Evolutionary conservation across 2,797 vertebrate species (phyloP).

Genomic region (Enteromius treurensis): DNA sequence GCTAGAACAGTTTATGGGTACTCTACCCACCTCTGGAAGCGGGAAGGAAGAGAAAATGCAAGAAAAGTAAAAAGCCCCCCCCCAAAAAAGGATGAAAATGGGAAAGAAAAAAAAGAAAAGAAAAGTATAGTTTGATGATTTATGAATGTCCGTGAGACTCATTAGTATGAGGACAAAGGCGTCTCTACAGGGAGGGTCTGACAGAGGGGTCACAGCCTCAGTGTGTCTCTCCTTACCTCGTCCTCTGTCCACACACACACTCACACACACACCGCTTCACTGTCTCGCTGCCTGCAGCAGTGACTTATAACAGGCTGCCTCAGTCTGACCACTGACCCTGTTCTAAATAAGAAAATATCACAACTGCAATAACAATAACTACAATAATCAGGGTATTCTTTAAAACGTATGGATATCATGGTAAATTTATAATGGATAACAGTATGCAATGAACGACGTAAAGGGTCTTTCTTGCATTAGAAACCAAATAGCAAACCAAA

Average conservation of each 20-base stretch:
- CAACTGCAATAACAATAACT: background rate
- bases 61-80: background rate
- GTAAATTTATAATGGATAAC: background rate
- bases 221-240: constrained; percentile 4
- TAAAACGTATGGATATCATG: background rate
- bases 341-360: background rate
- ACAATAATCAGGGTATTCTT: background rate
- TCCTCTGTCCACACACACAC: background rate
- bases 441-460: background rate
- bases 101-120: background rate
- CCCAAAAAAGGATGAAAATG: background rate
- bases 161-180: constrained; percentile 44
- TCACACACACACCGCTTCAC: background rate
- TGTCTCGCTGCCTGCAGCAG: background rate
- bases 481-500: background rate
- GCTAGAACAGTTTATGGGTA: no score
- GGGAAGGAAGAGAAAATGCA: background rate
- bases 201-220: constrained; percentile 33
- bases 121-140: constrained; percentile 14
- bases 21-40: background rate
- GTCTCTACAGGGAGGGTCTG: constrained; percentile 11
- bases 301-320: background rate
- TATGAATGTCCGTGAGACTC: constrained; percentile 36
- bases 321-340: background rate
- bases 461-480: background rate